Base-by-base conservation (phyloP, 2,113 vertebrate genomes). In the Excalfactoria chinensis region DNA sequence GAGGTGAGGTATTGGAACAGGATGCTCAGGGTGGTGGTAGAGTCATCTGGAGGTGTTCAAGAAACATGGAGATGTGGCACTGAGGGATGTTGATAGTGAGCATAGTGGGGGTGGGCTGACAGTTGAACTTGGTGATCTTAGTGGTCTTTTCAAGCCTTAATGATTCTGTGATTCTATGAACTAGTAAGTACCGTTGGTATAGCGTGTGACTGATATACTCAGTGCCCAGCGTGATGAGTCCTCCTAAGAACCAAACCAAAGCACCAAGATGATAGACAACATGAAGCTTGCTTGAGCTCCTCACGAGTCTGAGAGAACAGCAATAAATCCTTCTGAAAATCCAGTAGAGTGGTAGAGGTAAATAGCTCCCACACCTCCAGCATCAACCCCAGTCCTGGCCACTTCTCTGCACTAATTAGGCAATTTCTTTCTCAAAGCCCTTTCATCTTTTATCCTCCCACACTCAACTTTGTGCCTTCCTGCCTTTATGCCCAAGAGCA, bases 101-200 rank as follows among this genome's bases (percentile, higher is more conserved):
- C 23, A 49, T 25, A 13, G 23, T 49, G 22, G 23, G 13, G 15
- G 28, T 53, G 51, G 26, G 51, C 15, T 53, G 51, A 30, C 5
- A 9, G 26, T 53, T 30, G 51, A 26, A 28, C 26, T 28, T 28
- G 15, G 26, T 53, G 51, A 28, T 53, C 51, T 28, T 53, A 28
- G 26, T 53, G 51, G 51, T 28, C 26, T 53, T 53, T 28, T 53
- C 51, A 53, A 30, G 51, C 51, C 26, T 30, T 53, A 30, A 28
- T 53, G 51, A 53, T 53, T 53, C 15, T 30, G 26, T 53, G 26
- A 53, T 30, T 26, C 51, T 17, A 30, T 53, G 51, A 53, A 53
- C 7, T 49, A 25, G 70, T 18, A 80, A 77, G 25, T 77, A 51
- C 19, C 3, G 17, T 22, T 25, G 21, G 67, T 0, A 0, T 23